Evolutionary conservation across 2,888 invertebrate genomes (phyloP).

Genomic region (Monochamus alternatus): DNA sequence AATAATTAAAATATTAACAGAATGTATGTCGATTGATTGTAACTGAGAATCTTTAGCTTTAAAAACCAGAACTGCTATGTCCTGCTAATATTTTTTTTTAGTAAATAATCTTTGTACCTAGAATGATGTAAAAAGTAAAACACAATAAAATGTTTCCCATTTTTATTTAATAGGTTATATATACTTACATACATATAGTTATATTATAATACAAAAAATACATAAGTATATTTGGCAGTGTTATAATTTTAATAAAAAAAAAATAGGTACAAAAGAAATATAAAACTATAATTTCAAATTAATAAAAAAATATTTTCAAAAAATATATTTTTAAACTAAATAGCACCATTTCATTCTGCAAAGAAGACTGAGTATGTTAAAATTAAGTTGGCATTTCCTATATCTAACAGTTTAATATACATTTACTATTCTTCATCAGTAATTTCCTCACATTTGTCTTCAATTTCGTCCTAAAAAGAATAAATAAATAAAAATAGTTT

Average conservation of each 20-base stretch:
- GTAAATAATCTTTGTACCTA: no score
- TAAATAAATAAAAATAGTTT: constrained; percentile 47
- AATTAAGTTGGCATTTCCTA: constrained; percentile 21
- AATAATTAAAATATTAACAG: no score
- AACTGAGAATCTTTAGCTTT: no score
- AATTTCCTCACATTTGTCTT: constrained; percentile 86
- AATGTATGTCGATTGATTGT: no score
- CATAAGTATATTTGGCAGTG: constrained; percentile 32
- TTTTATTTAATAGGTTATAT: constrained; percentile 10
- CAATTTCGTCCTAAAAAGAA: constrained; percentile 79
- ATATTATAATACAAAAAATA: constrained; percentile 19
- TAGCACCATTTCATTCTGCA: constrained; percentile 65
- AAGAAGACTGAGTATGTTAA: constrained; percentile 31
- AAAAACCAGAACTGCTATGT: no score
- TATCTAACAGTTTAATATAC: not conserved
- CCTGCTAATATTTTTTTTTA: no score
- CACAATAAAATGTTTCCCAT: not conserved
- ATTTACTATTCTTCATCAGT: constrained; percentile 66
- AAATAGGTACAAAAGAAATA: constrained; percentile 11
- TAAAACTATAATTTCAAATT: constrained; percentile 23
- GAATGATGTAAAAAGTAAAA: not conserved
- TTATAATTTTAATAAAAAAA: constrained; percentile 13
- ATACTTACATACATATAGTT: not conserved
- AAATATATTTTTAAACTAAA: constrained; percentile 38
- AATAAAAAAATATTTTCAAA: constrained; percentile 25